phyloP scores from a whole-genome alignment of 2,888 invertebrate species.

The Cylindroiulus punctatus region DNA sequence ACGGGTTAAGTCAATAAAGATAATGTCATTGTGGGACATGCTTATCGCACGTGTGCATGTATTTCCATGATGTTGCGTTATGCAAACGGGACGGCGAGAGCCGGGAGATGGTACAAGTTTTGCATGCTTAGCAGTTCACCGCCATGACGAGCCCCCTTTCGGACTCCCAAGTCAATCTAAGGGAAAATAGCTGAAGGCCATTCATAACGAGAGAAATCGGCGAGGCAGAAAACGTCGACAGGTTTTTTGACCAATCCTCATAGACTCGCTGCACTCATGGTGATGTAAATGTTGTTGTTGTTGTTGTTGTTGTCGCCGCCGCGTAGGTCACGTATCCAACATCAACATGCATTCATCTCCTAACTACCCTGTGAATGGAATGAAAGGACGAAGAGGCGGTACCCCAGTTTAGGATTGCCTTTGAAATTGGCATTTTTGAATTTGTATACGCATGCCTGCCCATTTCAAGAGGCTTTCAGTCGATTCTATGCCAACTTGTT shows the following conservation, averaged over 20 bases:
- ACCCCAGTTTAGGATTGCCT: conserved; percentile 38
- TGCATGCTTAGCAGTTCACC: conserved; percentile 3
- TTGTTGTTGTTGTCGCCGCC: conserved; percentile 7
- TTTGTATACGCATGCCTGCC: conserved; percentile 38
- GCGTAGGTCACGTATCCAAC: not conserved
- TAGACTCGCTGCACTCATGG: not conserved
- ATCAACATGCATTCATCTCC: conserved; percentile 16
- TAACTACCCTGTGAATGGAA: conserved; percentile 31
- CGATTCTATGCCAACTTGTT: conserved; percentile 23
- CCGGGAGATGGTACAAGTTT: not conserved
- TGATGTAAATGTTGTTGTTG: conserved; percentile 20
- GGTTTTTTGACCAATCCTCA: conserved; percentile 26
- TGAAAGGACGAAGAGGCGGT: conserved; percentile 27
- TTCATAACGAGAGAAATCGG: not conserved
- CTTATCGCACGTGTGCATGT: conserved; percentile 1
- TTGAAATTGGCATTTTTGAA: conserved; percentile 5
- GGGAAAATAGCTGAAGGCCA: conserved; percentile 20
- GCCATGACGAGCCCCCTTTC: conserved; percentile 22
- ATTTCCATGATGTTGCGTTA: conserved; percentile 9
- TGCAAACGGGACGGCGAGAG: not conserved
- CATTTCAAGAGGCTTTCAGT: conserved; percentile 16
- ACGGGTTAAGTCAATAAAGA: not conserved
- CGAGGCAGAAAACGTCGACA: not conserved
- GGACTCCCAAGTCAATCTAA: conserved; percentile 11
- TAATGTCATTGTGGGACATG: not conserved